Evolutionary conservation across 1,140 invertebrate genomes (phyloP).

Genomic region (Drosophila gunungcola): DNA sequence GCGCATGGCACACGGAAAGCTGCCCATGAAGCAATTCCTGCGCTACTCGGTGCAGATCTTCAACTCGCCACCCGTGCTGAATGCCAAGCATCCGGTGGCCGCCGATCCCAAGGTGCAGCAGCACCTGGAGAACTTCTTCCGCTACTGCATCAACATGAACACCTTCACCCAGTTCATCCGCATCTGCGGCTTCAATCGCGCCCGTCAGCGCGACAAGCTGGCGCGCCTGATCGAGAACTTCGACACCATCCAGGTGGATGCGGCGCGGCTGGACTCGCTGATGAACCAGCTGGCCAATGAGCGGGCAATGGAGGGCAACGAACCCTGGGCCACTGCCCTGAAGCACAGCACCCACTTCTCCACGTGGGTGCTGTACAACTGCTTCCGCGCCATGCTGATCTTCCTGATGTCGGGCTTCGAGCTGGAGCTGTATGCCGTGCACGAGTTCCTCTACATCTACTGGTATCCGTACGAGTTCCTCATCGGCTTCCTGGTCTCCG

Average conservation of each 20-base stretch:
- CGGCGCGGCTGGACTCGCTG: slow-evolving; percentile 95
- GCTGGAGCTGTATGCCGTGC: slow-evolving; percentile 97
- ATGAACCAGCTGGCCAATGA: slow-evolving; percentile 87
- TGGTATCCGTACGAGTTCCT: slow-evolving; percentile 98
- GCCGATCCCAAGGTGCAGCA: slow-evolving; percentile 86
- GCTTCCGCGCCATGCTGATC: slow-evolving; percentile 97
- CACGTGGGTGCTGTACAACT: slow-evolving; percentile 98
- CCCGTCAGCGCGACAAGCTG: slow-evolving; percentile 96
- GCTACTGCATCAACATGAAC: slow-evolving; percentile 90
- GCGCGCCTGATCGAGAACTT: slow-evolving; percentile 94
- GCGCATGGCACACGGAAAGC: slow-evolving; percentile 85
- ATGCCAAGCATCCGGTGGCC: slow-evolving; percentile 88
- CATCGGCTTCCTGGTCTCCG: slow-evolving; percentile 96
- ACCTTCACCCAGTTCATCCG: slow-evolving; percentile 95
- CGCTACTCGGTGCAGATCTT: slow-evolving; percentile 94
- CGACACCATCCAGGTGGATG: slow-evolving; percentile 96
- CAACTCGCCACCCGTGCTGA: slow-evolving; percentile 93
- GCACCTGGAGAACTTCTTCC: slow-evolving; percentile 95
- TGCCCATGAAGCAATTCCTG: slow-evolving; percentile 91
- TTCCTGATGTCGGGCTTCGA: slow-evolving; percentile 98
- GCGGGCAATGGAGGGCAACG: slow-evolving; percentile 74
- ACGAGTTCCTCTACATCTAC: slow-evolving; percentile 98
- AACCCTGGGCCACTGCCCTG: slow-evolving; percentile 70
- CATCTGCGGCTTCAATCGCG: slow-evolving; percentile 97
- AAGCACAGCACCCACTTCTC: slow-evolving; percentile 95